A percentile compares a stretch with the other conserved stretches of the same genome.
Evolutionary conservation across 2,113 vertebrate genomes (phyloP).

Genomic region (Stigmatopora argus): DNA sequence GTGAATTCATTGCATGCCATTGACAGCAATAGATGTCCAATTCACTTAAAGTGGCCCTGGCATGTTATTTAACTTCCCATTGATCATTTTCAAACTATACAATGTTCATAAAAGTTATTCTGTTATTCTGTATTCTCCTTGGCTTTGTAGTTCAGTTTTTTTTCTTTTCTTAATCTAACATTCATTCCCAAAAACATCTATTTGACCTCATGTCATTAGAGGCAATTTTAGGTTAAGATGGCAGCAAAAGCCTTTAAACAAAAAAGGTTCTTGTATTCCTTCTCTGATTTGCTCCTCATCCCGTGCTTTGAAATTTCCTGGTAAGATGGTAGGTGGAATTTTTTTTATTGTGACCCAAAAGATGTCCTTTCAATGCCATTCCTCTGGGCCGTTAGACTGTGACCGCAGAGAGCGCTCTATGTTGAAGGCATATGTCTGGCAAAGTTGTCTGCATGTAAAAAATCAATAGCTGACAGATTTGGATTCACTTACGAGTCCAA

Average conservation of each 20-base stretch:
- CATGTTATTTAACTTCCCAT: too few relatives aligned
- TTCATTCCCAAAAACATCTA: background rate
- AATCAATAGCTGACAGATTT: slow-evolving; percentile 11
- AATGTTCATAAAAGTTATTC: background rate
- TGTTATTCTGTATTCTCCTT: background rate
- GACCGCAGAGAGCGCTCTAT: slow-evolving; percentile 12
- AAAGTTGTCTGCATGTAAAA: slow-evolving; percentile 9
- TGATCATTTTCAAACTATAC: background rate
- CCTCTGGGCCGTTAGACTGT: slow-evolving; percentile 19
- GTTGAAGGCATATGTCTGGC: slow-evolving; percentile 5
- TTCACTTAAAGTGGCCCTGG: too few relatives aligned
- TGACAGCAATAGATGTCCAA: too few relatives aligned
- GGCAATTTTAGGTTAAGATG: slow-evolving; percentile 19
- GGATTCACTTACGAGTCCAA: slow-evolving; percentile 16
- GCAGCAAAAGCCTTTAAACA: slow-evolving; percentile 19
- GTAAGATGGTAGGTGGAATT: slow-evolving; percentile 31
- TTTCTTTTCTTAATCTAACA: background rate
- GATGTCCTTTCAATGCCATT: slow-evolving; percentile 15
- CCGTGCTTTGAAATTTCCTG: slow-evolving; percentile 12
- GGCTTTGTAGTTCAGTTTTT: background rate
- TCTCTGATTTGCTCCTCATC: background rate
- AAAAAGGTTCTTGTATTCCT: background rate
- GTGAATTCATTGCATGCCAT: too few relatives aligned
- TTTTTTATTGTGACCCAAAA: slow-evolving; percentile 21
- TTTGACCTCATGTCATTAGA: slow-evolving; percentile 5